phyloP scores from a whole-genome alignment of 2,888 invertebrate species.

The Philhelius pedissequus region DNA sequence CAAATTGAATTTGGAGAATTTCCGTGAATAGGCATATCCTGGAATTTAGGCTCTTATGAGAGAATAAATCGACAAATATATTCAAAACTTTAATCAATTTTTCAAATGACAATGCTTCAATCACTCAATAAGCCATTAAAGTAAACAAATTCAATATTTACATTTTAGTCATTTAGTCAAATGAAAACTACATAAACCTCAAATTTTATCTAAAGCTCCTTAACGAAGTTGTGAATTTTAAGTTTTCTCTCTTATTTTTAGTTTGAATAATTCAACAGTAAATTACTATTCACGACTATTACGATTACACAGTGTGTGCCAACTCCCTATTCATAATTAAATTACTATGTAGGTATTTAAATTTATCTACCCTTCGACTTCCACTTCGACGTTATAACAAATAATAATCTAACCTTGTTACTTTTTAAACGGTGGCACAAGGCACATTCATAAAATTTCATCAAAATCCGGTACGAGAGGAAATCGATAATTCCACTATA shows the following conservation, averaged over 20 bases:
- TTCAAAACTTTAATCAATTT: no score
- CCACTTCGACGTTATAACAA: background rate
- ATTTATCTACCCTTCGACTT: conserved; percentile 14
- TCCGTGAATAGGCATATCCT: no score
- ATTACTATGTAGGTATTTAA: conserved; percentile 23
- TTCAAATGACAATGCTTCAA: no score
- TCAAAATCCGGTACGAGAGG: conserved; percentile 16
- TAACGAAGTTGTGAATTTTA: background rate
- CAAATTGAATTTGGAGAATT: no score
- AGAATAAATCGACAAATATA: no score
- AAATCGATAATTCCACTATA: conserved; percentile 52
- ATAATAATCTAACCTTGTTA: conserved; percentile 26
- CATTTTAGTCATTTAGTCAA: background rate
- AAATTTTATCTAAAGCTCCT: background rate
- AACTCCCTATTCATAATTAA: conserved; percentile 8
- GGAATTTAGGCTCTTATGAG: no score
- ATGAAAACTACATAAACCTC: background rate
- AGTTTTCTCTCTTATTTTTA: background rate
- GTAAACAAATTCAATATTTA: background rate
- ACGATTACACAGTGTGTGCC: background rate
- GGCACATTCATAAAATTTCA: conserved; percentile 50
- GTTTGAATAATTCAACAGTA: background rate
- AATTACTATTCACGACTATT: conserved; percentile 15
- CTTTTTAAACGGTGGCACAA: conserved; percentile 44
- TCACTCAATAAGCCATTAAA: no score